A percentile compares a stretch with the other conserved stretches of the same genome.
phyloP scores from a whole-genome alignment of 2,113 vertebrate genomes.

The Penelope pileata region DNA sequence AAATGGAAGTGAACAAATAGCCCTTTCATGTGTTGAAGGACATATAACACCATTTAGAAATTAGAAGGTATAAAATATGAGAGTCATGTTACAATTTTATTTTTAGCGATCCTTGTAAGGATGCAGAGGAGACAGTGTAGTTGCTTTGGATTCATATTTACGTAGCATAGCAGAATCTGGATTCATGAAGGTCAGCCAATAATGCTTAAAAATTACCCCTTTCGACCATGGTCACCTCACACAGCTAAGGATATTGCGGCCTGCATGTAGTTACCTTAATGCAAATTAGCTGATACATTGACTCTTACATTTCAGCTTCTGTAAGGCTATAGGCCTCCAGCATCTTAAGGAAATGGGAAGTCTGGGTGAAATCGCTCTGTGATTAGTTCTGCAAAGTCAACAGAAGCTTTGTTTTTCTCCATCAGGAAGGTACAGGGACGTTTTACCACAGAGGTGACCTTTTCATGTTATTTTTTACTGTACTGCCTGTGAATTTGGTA shows the following conservation, averaged over 20 bases:
- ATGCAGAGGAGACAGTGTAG: rapidly evolving
- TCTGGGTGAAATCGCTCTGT: neutral
- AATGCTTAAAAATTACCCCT: neutral
- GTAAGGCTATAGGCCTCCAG: neutral
- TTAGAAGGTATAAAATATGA: neutral
- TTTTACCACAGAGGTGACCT: neutral
- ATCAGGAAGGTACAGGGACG: neutral
- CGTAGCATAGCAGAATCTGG: neutral
- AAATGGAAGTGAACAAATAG: neutral
- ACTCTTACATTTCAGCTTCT: neutral
- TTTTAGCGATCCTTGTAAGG: neutral
- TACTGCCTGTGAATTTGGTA: neutral
- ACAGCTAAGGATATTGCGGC: neutral
- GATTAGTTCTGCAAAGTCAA: neutral
- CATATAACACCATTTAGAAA: neutral
- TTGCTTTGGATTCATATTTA: neutral
- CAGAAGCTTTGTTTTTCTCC: neutral
- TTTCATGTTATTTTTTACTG: neutral
- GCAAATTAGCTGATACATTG: neutral
- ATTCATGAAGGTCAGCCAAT: neutral
- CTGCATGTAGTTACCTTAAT: neutral
- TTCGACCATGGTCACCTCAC: neutral
- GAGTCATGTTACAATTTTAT: neutral
- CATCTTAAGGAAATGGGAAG: neutral
- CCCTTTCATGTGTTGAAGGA: neutral